Evolutionary conservation across 1,140 invertebrate genomes (phyloP).

Genomic region (Euborellia annulipes): DNA sequence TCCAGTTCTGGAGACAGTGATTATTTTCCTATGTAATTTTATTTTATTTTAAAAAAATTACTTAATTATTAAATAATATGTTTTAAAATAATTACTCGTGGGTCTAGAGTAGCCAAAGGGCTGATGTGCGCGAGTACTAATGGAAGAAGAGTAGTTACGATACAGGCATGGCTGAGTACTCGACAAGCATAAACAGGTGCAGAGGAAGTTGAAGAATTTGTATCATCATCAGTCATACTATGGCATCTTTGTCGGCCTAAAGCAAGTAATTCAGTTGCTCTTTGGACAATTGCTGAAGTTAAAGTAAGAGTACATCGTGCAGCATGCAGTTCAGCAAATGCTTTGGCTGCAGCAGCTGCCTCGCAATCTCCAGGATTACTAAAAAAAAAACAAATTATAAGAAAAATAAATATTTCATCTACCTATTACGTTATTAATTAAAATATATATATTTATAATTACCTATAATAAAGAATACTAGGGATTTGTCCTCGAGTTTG

Average conservation of each 20-base stretch:
- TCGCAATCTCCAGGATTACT: conserved; percentile 49
- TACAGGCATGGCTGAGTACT: conserved; percentile 37
- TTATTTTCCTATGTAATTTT: conserved; percentile 1
- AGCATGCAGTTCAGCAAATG: conserved; percentile 52
- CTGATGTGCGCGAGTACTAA: conserved; percentile 65
- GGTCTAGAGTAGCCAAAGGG: conserved; percentile 62
- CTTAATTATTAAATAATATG: neutral
- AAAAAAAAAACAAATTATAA: conserved; percentile 12
- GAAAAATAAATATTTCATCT: conserved; percentile 6
- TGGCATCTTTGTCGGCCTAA: conserved; percentile 41
- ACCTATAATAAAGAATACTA: conserved; percentile 76
- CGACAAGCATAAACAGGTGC: conserved; percentile 21
- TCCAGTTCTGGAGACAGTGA: no score
- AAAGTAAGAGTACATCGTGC: conserved; percentile 53
- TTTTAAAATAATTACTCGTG: conserved; percentile 39
- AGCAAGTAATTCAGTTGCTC: conserved; percentile 52
- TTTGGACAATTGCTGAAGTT: conserved; percentile 51
- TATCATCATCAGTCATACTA: conserved; percentile 30
- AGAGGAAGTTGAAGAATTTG: conserved; percentile 26
- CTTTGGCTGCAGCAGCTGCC: conserved; percentile 42
- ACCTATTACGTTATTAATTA: conserved; percentile 1
- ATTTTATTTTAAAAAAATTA: conserved; percentile 6
- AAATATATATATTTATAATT: conserved; percentile 5
- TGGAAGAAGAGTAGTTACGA: conserved; percentile 62
- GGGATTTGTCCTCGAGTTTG: conserved; percentile 88